Evolutionary conservation across 2,797 vertebrate species (phyloP), one percentile per base, ranked within the genome.

Genomic region (Triplophysa yarkandensis): DNA sequence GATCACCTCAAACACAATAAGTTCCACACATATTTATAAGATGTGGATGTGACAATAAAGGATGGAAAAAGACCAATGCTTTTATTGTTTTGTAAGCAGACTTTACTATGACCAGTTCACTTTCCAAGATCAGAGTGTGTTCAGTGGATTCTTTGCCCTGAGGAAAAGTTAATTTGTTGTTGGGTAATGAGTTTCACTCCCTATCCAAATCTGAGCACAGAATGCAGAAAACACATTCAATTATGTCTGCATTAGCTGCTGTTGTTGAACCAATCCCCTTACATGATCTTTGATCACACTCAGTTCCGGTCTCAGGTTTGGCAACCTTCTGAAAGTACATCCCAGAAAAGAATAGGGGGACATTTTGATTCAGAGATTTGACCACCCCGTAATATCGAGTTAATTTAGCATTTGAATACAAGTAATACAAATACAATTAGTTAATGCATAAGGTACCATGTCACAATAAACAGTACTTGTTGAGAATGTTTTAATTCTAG

Each of bases 161-260:
- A 83, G 65, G 74, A 87, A 89, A 86, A 83, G 87, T 87, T 93
- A 87, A 91, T 93, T 91, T 94, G 92, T 90, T 87, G 88, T 82
- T 62, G 85, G 81, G 89, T 91, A 93, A 92, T 88, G 86, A 92
- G 86, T 83, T 85, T 62, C 81, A 85, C 84, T 85, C 86, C 85
- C 85, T 82, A 80, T 85, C 11, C 84, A 91, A 92, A 90, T 90
- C 91, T 86, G 80, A 88, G 90, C 84, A 89, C 89, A 88, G 90
- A 91, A 90, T 89, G 89, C 89, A 89, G 88, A 92, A 90, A 90
- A 90, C 87, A 82, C 88, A 92, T 91, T 94, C 91, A 92, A 92
- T 94, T 90, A 92, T 91, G 88, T 93, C 90, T 92, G 92, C 86
- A 93, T 91, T 94, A 94, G 91, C 79, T 71, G 86, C 85, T 85